Base-by-base conservation (phyloP, 2,113 vertebrate genomes). In the Alexandromys fortis region DNA sequence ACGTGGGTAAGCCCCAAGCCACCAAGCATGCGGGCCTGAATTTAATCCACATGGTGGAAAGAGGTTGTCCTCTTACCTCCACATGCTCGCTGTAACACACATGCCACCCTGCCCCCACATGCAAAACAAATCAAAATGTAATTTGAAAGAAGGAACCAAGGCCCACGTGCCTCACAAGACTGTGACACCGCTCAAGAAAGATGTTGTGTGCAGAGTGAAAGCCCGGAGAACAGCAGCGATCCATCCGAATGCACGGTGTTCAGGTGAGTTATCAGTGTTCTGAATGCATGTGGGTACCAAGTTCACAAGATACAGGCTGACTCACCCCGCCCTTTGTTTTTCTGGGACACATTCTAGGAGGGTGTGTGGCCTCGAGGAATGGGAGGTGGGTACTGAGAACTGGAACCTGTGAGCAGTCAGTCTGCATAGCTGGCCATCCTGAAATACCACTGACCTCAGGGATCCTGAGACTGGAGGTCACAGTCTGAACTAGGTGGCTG, bases 261-360 rank as follows among this genome's bases (percentile, higher is more conserved):
- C 8, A 12, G 47, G 33, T 12, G 73, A 45, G 24, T n/a, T 76
- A 7, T 26, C 35, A 11, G 33, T 19, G 0, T 79, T n/a, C 83
- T 4, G 1, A 30, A 26, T 21, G 68, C 73, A 14, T 11, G 52
- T 33, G 79, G 30, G 45, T 38, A 42, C n/a, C 10, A 5, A 38
- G 61, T 87, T 70, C 85, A 87, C 55, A 81, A 55, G 55, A 61
- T 26, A 5, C 8, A 68, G 45, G 45, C 10, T 52, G 26, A 61
- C 33, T 90, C 65, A 11, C 65, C n/a, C 86, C 35, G n/a, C 22
- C 67, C 82, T 87, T 76, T 96, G 94, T 89, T 94, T 96, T 81
- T 76, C 68, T 91, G 83, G 96, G 75, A 79, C 93, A 79, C 82
- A 47, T 87, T 91, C 94, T 72, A 86, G 67, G 76, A 79, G 67